Conservation (phyloP, 1,140 invertebrate species). For the Hyphantria cunea region DNA sequence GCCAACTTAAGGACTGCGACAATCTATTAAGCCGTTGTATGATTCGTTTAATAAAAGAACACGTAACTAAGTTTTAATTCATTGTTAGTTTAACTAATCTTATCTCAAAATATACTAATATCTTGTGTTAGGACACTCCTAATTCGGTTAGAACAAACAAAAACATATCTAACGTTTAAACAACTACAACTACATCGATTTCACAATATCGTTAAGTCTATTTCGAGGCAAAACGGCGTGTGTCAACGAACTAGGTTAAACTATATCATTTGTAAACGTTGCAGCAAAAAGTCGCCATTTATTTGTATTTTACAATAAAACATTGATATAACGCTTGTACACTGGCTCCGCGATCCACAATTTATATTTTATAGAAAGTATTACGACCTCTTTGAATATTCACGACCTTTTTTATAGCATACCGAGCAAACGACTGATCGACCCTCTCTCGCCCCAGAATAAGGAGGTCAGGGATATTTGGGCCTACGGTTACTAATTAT, state of each 20-base stretch:
- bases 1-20: no score
- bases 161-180: background rate
- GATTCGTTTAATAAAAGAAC: no score
- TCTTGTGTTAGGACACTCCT: slow-evolving; percentile 12
- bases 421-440: no score
- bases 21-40: no score
- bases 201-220: background rate
- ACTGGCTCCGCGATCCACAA: background rate
- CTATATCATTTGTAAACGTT: slow-evolving; percentile 4
- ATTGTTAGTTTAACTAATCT: slow-evolving; percentile 20
- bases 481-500: no score
- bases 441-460: no score
- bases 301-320: background rate
- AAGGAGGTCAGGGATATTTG: no score
- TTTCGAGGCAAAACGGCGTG: background rate
- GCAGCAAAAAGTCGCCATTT: slow-evolving; percentile 14
- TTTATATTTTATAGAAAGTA: slow-evolving; percentile 18
- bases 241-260: slow-evolving; percentile 8
- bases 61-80: no score
- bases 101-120: slow-evolving; percentile 19
- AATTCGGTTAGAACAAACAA: slow-evolving; percentile 12
- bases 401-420: no score
- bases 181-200: background rate
- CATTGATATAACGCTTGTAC: background rate
- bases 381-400: slow-evolving; percentile 32